Evolutionary conservation across 2,113 vertebrate species (phyloP).

Genomic region (Athene cunicularia): DNA sequence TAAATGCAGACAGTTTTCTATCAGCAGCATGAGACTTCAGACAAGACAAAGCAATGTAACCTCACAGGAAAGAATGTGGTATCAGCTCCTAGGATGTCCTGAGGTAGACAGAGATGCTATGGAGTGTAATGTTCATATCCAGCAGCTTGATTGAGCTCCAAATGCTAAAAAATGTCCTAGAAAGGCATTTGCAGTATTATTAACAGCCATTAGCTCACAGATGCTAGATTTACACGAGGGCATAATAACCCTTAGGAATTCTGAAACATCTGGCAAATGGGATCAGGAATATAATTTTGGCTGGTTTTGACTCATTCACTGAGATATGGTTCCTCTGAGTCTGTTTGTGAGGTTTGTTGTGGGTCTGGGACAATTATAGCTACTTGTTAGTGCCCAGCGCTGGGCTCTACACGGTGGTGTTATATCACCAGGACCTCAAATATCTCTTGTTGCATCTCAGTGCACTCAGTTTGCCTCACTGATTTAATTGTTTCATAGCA

Average conservation of each 20-base stretch:
- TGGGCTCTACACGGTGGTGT: not conserved
- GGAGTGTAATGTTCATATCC: constrained; percentile 18
- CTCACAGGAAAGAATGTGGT: not conserved
- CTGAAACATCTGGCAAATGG: constrained; percentile 53
- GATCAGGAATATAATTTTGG: constrained; percentile 20
- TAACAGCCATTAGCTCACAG: constrained; percentile 41
- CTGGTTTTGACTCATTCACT: not conserved
- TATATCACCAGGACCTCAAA: not conserved
- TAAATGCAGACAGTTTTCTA: not conserved
- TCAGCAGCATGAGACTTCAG: not conserved
- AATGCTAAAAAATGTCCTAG: constrained; percentile 43
- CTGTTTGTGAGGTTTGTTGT: not conserved
- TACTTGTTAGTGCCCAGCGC: not conserved
- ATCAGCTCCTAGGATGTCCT: not conserved
- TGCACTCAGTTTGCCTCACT: not conserved
- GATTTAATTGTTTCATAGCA: not conserved
- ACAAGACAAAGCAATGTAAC: constrained; percentile 7
- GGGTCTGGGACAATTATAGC: not conserved
- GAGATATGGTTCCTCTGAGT: not conserved
- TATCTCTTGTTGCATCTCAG: not conserved
- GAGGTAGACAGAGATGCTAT: not conserved
- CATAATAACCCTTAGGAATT: constrained; percentile 27
- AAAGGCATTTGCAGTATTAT: constrained; percentile 50
- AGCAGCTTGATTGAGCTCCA: constrained; percentile 35
- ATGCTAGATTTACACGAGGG: constrained; percentile 37